Percentiles rank a stretch among this genome's conserved stretches.
Conservation (phyloP, 2,113 vertebrate species). For the Taurulus bubalis region DNA sequence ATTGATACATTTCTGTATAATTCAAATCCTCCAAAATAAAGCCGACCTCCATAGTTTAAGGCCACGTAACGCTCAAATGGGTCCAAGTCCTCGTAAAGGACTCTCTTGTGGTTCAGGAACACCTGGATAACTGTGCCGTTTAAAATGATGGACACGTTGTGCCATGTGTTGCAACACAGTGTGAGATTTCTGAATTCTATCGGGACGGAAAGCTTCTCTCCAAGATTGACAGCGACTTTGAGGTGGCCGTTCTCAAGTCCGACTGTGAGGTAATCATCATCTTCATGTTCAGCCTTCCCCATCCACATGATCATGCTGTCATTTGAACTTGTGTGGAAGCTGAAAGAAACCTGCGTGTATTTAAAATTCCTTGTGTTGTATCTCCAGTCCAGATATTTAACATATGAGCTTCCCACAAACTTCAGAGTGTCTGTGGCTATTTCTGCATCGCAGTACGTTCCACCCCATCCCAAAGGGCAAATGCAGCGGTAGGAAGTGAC, state of each 20-base stretch:
- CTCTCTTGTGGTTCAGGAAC: conserved; percentile 77
- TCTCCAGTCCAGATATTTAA: conserved; percentile 85
- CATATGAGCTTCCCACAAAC: conserved; percentile 86
- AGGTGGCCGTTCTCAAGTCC: conserved; percentile 84
- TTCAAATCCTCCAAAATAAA: conserved; percentile 91
- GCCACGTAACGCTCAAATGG: conserved; percentile 86
- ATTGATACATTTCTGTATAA: conserved; percentile 76
- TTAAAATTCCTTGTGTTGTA: conserved; percentile 83
- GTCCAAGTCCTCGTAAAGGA: conserved; percentile 86
- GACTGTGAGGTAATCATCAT: conserved; percentile 88
- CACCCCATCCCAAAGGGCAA: conserved; percentile 86
- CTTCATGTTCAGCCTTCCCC: conserved; percentile 86
- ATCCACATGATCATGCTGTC: conserved; percentile 87
- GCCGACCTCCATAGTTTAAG: conserved; percentile 85
- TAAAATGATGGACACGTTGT: conserved; percentile 80
- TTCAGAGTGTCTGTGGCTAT: conserved; percentile 77
- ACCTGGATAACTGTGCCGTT: conserved; percentile 86
- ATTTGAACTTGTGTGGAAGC: conserved; percentile 79
- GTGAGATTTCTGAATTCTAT: conserved; percentile 67
- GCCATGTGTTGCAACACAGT: conserved; percentile 83
- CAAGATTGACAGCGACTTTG: conserved; percentile 89
- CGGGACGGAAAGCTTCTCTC: conserved; percentile 83
- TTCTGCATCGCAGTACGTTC: conserved; percentile 81
- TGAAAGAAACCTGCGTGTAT: conserved; percentile 83
- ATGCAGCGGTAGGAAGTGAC: conserved; percentile 82